Base-by-base conservation (phyloP, 2,888 invertebrate genomes). In the Diadromus collaris region DNA sequence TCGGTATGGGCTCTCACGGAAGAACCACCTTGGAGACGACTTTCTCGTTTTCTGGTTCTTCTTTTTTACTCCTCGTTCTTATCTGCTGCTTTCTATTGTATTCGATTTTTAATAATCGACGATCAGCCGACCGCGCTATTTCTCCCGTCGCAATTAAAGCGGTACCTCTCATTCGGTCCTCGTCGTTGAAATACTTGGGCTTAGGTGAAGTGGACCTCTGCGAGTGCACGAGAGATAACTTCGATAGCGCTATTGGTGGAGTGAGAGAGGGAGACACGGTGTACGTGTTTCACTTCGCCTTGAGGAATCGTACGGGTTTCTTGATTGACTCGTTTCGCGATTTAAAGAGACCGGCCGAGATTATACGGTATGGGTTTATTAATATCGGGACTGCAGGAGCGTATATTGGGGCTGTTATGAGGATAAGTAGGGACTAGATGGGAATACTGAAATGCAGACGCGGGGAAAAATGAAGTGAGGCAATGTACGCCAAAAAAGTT, bases 91-190 rank as follows among this genome's bases (percentile, higher is more conserved):
- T 58, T 21, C 29, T 68, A 46, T 46, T 56, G 16, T 13, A 51
- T 32, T 69, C 61, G 27, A 24, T 69, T 48, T 63, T 63, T 32
- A 46, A 68, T 77, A 72, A 77, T 46, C 48, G 46, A 21, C 41
- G 54, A 54, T 54, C 54, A 21, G 44, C n/a, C n/a, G 32, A 46
- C 32, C 24, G 32, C 21, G 61, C 21, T 24, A 41, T 56, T 38
- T 32, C 32, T 65, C 21, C 38, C 5, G 21, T 76, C 76, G 80
- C 80, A 83, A 84, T 86, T 84, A 83, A n/a, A 85, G 82, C 38
- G 1, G 38, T 3, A 76, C 54, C n/a, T 29, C 21, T n/a, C 41
- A 6, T 6, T 16, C 38, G 19, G 10, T 13, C 38, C 34, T 60
- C n/a, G 68, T 56, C 9, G 68, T 7, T 34, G 21, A 60, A 24